Evolutionary conservation across 2,113 vertebrate species (phyloP), one percentile per base, ranked within the genome.

Genomic region (Ahaetulla prasina): DNA sequence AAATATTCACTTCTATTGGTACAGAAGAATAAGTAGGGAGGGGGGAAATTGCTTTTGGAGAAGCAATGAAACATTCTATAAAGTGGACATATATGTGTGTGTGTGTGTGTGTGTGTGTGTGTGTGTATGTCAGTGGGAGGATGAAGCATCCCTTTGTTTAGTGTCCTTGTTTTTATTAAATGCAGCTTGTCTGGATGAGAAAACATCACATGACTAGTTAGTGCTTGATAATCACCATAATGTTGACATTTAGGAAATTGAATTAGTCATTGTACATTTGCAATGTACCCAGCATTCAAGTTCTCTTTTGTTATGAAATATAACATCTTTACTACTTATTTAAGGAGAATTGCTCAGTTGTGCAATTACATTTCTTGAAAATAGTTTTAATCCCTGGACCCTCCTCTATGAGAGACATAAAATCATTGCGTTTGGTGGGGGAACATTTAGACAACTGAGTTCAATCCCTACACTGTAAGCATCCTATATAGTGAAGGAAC

Each of bases 321-420:
- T 88, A 9, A 54, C 53, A 54, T n/a, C 7, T 85, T 54, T 14
- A 80, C 88, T 92, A 43, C n/a, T 84, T 52, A 47, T 91, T 92
- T 68, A 74, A 91, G 88, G 86, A n/a, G 25, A 92, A 63, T 94
- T 39, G 68, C 89, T 94, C 89, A 90, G 55, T 43, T 90, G n/a
- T 91, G 91, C 89, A 92, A 87, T 80, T 27, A 1, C n/a, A 43
- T 93, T 94, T 4, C 12, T 49, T 85, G 45, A 74, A n/a, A 93
- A 94, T 12, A 91, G 92, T 2, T 92, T 52, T 93, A 93, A 92
- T 27, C 89, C 80, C 92, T 74, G 68, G 52, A 92, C 60, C 87
- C 18, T 68, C 93, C 95, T 94, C 87, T 23, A 11, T 92, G 8
- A n/a, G 91, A 95, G 95, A 86, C 30, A 88, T 91, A 91, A 88